phyloP scores from a whole-genome alignment of 2,888 invertebrate species.

The Argynnis bischoffii region DNA sequence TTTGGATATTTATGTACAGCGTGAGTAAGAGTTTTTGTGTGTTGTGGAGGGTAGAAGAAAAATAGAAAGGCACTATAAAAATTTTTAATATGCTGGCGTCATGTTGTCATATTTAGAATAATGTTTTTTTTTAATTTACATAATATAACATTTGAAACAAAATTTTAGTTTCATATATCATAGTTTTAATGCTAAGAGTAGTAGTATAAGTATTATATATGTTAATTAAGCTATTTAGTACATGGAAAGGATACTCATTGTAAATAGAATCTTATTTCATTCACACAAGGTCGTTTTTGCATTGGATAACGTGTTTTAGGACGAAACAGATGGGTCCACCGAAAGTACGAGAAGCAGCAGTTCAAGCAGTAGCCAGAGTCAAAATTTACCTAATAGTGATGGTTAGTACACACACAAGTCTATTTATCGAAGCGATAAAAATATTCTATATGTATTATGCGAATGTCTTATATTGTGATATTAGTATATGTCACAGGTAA shows the following conservation, averaged over 20 bases:
- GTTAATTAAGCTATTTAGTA: neutral
- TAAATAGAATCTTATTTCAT: slow-evolving; percentile 1
- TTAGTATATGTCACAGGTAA: too few species aligned
- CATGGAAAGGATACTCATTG: slow-evolving; percentile 5
- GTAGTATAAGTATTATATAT: neutral
- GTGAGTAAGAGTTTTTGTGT: neutral
- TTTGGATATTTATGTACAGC: neutral
- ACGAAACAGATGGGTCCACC: slow-evolving; percentile 83
- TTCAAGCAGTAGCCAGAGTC: slow-evolving; percentile 72
- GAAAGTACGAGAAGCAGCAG: slow-evolving; percentile 71
- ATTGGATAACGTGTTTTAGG: slow-evolving; percentile 61
- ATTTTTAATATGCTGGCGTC: slow-evolving; percentile 4
- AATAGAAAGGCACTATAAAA: too few species aligned
- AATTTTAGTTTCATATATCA: neutral
- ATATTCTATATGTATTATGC: too few species aligned
- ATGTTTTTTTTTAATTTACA: neutral
- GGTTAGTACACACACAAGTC: slow-evolving; percentile 51
- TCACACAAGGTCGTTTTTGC: slow-evolving; percentile 15
- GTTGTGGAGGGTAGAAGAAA: neutral
- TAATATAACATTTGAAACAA: neutral
- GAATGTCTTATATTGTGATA: too few species aligned
- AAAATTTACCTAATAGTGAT: slow-evolving; percentile 72
- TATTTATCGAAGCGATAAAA: neutral
- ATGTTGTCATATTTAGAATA: neutral
- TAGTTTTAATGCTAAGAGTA: slow-evolving; percentile 3